phyloP scores from a whole-genome alignment of 1,140 invertebrate genomes.

The Planococcus citri region DNA sequence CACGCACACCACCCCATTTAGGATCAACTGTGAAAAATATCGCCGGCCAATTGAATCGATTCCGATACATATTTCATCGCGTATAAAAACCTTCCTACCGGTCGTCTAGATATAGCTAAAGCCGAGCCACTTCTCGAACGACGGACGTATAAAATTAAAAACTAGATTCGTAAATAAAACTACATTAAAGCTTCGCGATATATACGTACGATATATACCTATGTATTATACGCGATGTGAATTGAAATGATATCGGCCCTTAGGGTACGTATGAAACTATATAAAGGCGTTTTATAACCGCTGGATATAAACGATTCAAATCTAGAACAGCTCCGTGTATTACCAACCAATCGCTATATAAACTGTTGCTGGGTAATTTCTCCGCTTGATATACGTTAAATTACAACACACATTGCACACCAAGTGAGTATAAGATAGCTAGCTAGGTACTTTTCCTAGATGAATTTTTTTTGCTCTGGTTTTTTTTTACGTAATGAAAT shows the following conservation, averaged over 20 bases:
- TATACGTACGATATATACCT: neutral
- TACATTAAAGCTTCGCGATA: neutral
- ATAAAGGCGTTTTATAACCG: neutral
- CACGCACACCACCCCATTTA: neutral
- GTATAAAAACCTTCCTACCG: neutral
- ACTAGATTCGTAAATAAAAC: neutral
- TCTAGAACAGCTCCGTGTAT: neutral
- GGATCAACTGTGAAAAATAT: neutral
- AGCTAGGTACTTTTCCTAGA: too few species aligned
- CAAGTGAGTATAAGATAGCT: too few species aligned
- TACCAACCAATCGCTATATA: neutral
- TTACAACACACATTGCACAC: too few species aligned
- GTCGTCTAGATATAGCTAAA: too few species aligned
- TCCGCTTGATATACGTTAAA: too few species aligned
- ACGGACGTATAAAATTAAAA: slow-evolving; percentile 8
- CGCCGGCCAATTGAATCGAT: neutral
- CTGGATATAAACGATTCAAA: neutral
- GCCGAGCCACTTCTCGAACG: neutral
- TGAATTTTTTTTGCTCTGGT: too few species aligned
- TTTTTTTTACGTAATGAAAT: too few species aligned
- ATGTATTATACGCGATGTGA: slow-evolving; percentile 3
- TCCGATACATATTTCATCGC: slow-evolving; percentile 2
- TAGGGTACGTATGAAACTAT: neutral
- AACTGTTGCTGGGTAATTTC: neutral
- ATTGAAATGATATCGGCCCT: slow-evolving; percentile 6